Evolutionary conservation across 2,888 invertebrate species (phyloP), one percentile per base, ranked within the genome.

Genomic region (Melanotus villosus): DNA sequence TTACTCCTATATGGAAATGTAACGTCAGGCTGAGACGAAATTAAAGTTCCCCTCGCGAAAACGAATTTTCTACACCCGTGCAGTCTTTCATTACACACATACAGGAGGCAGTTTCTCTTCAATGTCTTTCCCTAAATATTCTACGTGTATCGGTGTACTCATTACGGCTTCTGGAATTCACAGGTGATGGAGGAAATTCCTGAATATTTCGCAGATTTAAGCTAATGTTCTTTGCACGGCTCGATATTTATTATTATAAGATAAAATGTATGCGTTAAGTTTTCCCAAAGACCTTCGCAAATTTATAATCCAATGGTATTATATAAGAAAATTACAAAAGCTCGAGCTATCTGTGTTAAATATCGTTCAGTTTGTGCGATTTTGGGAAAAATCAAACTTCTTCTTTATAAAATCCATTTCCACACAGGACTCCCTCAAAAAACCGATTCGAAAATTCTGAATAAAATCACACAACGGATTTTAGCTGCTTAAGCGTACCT

Each of bases 1-100:
- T 88, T 87, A 75, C 86, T 86, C 88, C 77, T 79, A 82, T 83
- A 84, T 84, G 84, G 81, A 83, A 83, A 84, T 82, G 82, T 83
- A 82, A 83, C 83, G 84, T 83, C 83, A 83, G 82, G 78, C 80
- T 77, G 81, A 81, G 82, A 81, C 80, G 82, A 83, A 83, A 83
- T 83, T 83, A 83, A 83, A 83, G 81, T 82, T 82, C 81, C 81
- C 81, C 80, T 80, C 80, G 81, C 78, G 83, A 84, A 84, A 84
- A 83, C 83, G 84, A 84, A 84, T 84, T 84, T 84, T 84, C 84
- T 84, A 84, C 84, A 84, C 84, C 83, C 84, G 84, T 83, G 84
- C 82, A 83, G 83, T 82, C 84, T 84, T 84, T 84, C 84, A 84
- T 84, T 84, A 84, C 81, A 82, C 80, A 82, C 72, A 71, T 73